Evolutionary conservation across 2,113 vertebrate genomes (phyloP).

Genomic region (Halcyon malimbica): DNA sequence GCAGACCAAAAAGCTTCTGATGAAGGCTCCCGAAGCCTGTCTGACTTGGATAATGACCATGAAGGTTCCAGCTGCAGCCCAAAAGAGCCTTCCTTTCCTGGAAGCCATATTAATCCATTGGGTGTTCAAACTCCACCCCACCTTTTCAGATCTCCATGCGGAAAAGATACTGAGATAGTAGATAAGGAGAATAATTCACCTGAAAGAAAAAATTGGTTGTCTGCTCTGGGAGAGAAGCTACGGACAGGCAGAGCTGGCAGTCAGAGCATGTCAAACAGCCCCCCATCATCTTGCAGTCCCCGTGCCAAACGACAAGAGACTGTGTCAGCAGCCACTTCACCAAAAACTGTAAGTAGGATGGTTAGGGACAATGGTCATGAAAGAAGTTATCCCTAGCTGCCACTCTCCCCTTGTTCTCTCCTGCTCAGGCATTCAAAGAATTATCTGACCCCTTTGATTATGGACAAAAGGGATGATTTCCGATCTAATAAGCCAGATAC

Average conservation of each 20-base stretch:
- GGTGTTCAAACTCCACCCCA: slow-evolving; percentile 2
- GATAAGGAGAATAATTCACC: slow-evolving; percentile 91
- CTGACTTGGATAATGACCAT: neutral
- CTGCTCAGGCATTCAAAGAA: neutral
- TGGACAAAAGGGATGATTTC: neutral
- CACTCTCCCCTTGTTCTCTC: neutral
- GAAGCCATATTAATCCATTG: slow-evolving; percentile 21
- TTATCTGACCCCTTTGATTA: neutral
- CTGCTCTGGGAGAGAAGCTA: slow-evolving; percentile 83
- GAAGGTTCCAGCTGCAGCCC: slow-evolving; percentile 10
- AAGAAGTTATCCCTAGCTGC: neutral
- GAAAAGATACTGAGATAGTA: slow-evolving; percentile 34
- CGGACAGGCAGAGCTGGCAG: slow-evolving; percentile 70
- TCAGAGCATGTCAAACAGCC: neutral
- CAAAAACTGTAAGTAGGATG: slow-evolving; percentile 76
- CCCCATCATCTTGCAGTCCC: slow-evolving; percentile 58
- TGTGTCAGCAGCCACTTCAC: slow-evolving; percentile 62
- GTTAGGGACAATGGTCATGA: neutral
- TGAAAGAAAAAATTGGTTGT: slow-evolving; percentile 85
- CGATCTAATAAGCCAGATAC: neutral
- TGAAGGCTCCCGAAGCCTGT: slow-evolving; percentile 28
- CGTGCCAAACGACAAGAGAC: slow-evolving; percentile 75
- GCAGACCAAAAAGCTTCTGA: slow-evolving; percentile 39
- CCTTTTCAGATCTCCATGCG: slow-evolving; percentile 20
- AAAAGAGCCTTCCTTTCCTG: slow-evolving; percentile 34